Evolutionary conservation across 2,888 invertebrate genomes (phyloP).

Genomic region (Agrotis puta): DNA sequence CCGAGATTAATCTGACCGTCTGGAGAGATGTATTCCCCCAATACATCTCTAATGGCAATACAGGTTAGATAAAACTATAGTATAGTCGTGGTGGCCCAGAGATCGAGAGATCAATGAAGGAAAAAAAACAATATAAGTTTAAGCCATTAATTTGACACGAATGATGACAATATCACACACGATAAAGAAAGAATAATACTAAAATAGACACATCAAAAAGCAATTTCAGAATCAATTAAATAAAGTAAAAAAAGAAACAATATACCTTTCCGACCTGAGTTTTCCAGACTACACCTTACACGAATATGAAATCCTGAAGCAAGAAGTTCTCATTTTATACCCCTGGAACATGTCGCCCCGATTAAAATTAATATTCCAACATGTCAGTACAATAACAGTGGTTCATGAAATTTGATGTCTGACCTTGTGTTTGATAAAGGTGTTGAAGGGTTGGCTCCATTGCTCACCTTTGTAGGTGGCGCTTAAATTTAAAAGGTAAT

Average conservation of each 20-base stretch:
- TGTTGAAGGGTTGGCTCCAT: conserved; percentile 32
- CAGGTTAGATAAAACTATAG: no score
- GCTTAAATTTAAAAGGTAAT: neutral
- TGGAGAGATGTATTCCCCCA: no score
- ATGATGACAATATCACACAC: no score
- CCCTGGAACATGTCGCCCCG: conserved; percentile 38
- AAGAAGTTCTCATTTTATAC: conserved; percentile 75
- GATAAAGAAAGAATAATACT: no score
- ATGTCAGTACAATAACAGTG: conserved; percentile 70
- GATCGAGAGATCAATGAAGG: no score
- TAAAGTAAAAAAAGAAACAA: neutral
- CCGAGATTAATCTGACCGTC: no score
- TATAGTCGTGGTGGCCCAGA: no score
- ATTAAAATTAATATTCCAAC: conserved; percentile 79
- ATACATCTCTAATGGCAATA: no score
- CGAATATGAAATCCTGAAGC: conserved; percentile 66
- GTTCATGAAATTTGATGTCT: conserved; percentile 65
- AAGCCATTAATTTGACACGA: no score
- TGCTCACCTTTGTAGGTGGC: conserved; percentile 22
- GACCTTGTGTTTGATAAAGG: conserved; percentile 42
- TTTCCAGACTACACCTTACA: conserved; percentile 53
- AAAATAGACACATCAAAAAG: no score
- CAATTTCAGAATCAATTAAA: neutral
- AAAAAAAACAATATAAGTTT: no score
- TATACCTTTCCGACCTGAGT: conserved; percentile 60